Base-by-base conservation (phyloP, 2,888 invertebrate species). In the Euclidia mi region DNA sequence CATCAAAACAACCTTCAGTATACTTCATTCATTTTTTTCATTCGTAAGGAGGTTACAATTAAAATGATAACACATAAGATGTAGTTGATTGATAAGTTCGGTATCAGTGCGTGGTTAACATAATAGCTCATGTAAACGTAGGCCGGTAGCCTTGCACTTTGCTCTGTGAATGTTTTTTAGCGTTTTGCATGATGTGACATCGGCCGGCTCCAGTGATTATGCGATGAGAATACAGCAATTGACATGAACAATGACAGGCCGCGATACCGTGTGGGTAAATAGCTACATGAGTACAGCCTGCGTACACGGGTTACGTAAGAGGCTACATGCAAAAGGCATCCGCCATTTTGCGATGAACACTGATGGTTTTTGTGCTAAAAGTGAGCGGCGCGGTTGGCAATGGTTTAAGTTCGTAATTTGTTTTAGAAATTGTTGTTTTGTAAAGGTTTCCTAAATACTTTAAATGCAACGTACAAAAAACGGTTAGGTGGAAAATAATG, bases 301-400 rank as follows among this genome's bases (percentile, higher is more conserved):
- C 70, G 75, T 76, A 71, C 75, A 71, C 61, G 74, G 67, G 76
- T 90, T 90, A 87, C 85, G 85, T 85, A 89, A 90, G 76, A 71
- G 60, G 61, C 72, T 79, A 75, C 79, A 82, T 79, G 81, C 80
- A 80, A 82, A 78, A 84, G 76, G 78, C 71, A 81, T 84, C 88
- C 89, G 91, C 90, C 91, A 90, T 92, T 88, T 92, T 92, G 87
- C 71, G 88, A 90, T 84, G 84, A 87, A 75, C 79, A 80, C 78
- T 84, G 81, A 84, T 85, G 83, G 82, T 86, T 90, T 89, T 87
- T 87, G 81, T 76, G 78, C 75, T 78, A 77, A 85, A 87, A 88
- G 90, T 91, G 89, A 90, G 73, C 85, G 89, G 88, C 75, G 75
- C 65, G 66, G 71, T 77, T 67, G 64, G 67, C 65, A 76, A 80